A percentile compares a stretch with the other conserved stretches of the same genome.
These are phyloP conservation scores for Crotalus helleri DNA, from an alignment of 2,113 vertebrate genomes.

Conservation along the genomic window DNA sequence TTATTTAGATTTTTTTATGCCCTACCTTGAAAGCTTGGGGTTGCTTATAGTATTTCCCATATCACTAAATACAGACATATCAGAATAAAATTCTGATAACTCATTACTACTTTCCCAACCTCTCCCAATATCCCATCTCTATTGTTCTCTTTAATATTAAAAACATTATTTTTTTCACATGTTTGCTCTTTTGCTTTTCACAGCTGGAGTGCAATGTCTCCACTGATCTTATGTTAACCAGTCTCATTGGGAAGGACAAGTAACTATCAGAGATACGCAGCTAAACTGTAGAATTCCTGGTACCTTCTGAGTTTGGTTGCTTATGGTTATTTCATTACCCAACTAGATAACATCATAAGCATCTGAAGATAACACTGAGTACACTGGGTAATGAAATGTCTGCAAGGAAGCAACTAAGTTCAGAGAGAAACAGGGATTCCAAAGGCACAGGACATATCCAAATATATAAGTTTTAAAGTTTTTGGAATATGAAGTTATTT, in stretches of 20 bases:
- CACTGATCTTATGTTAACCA: neutral
- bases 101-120: neutral
- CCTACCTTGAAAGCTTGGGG: neutral
- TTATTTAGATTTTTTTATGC: slow-evolving; percentile 17
- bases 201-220: neutral
- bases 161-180: neutral
- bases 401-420: neutral
- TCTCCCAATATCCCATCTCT: neutral
- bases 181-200: neutral
- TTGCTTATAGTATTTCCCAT: slow-evolving; percentile 18
- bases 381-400: neutral
- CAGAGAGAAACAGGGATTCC: neutral
- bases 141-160: neutral
- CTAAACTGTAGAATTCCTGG: neutral
- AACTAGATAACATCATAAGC: neutral
- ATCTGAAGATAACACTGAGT: neutral
- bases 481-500: neutral
- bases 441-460: neutral
- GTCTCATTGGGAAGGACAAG: neutral
- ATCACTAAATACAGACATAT: slow-evolving; percentile 8
- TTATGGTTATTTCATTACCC: neutral
- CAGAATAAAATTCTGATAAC: slow-evolving; percentile 3
- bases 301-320: neutral
- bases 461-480: neutral
- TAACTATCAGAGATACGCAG: neutral